phyloP scores from a whole-genome alignment of 2,797 vertebrate genomes.

The Galago senegalensis region DNA sequence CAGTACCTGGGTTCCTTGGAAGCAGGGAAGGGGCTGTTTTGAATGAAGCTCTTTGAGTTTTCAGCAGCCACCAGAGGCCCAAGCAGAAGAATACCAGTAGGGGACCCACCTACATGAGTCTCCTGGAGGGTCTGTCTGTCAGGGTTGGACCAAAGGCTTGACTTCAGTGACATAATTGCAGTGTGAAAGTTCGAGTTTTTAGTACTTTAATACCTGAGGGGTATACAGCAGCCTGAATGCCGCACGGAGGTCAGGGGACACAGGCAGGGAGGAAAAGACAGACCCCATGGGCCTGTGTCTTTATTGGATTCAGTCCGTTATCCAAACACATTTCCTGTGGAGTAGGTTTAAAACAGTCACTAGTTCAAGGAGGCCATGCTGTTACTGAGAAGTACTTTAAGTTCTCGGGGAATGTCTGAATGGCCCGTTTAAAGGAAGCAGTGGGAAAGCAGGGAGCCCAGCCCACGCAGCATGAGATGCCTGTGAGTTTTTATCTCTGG shows the following conservation, averaged over 20 bases:
- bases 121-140: not conserved
- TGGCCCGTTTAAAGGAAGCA: not conserved
- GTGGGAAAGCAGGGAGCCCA: not conserved
- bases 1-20: not conserved
- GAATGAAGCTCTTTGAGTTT: not conserved
- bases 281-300: accelerated
- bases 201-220: not conserved
- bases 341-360: not conserved
- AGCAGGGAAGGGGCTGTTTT: not conserved
- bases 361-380: not conserved
- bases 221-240: not conserved
- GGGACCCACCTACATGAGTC: not conserved
- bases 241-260: not conserved
- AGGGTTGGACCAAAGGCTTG: not conserved
- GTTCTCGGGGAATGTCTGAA: not conserved
- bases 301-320: not conserved
- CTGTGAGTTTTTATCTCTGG: not conserved
- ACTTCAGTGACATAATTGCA: not conserved
- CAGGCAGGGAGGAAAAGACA: not conserved
- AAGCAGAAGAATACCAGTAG: not conserved
- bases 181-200: not conserved
- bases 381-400: not conserved
- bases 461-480: not conserved
- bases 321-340: not conserved
- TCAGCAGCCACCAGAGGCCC: not conserved